phyloP scores from a whole-genome alignment of 2,113 vertebrate genomes.

The Chitala chitala region DNA sequence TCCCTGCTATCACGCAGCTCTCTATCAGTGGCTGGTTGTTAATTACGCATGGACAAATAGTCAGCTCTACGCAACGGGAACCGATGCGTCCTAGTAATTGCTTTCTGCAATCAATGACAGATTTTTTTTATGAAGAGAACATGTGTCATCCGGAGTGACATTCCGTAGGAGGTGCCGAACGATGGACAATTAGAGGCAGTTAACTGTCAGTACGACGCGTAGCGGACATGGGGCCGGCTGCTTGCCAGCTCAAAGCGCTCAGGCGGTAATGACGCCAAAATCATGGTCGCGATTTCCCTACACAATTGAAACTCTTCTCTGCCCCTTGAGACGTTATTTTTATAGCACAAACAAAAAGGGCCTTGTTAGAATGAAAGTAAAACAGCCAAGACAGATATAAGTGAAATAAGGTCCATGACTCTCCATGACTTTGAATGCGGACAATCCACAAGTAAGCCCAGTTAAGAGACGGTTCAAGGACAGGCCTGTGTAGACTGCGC shows the following conservation, averaged over 20 bases:
- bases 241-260: neutral
- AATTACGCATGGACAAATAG: conserved; percentile 50
- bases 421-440: neutral
- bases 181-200: neutral
- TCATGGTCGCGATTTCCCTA: neutral
- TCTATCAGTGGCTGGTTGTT: conserved; percentile 43
- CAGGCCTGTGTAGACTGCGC: too few species aligned
- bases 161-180: neutral
- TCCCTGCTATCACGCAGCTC: conserved; percentile 41
- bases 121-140: conserved; percentile 22
- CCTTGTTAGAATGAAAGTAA: neutral
- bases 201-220: neutral
- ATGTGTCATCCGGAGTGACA: conserved; percentile 3
- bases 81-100: conserved; percentile 48
- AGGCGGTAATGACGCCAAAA: neutral
- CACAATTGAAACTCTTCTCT: neutral
- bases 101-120: conserved; percentile 42
- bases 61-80: conserved; percentile 52
- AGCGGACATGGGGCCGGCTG: neutral
- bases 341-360: neutral
- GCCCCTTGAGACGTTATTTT: neutral
- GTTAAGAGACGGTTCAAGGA: neutral
- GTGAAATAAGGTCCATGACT: neutral
- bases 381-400: neutral
- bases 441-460: neutral